These are phyloP conservation scores for Enteromius anoplus DNA, from an alignment of 2,797 vertebrate species.

Conservation along the genomic window DNA sequence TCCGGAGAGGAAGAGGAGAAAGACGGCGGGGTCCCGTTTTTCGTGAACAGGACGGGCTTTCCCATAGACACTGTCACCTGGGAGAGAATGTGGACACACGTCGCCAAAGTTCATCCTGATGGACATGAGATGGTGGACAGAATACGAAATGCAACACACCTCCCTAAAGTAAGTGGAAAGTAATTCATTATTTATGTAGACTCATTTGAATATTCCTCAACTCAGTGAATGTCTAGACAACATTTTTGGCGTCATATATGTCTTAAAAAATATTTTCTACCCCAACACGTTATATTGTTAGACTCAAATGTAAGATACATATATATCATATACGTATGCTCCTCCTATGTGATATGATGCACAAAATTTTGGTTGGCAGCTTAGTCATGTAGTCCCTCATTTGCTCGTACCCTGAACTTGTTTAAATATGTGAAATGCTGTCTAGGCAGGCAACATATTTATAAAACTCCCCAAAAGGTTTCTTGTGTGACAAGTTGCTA, in stretches of 20 bases:
- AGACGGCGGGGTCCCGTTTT: slow-evolving; percentile 89
- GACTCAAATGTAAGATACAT: no score
- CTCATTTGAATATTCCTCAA: neutral
- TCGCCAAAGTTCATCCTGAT: slow-evolving; percentile 88
- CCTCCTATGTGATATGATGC: neutral
- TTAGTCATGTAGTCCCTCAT: neutral
- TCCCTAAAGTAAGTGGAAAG: slow-evolving; percentile 84
- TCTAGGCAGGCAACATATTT: neutral
- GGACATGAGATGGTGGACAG: slow-evolving; percentile 88
- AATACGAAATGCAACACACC: slow-evolving; percentile 84
- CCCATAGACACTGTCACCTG: slow-evolving; percentile 91
- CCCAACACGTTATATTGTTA: neutral
- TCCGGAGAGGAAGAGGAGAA: slow-evolving; percentile 87
- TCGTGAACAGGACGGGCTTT: slow-evolving; percentile 92
- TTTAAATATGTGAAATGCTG: neutral
- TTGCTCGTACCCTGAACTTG: neutral
- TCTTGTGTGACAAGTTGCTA: neutral
- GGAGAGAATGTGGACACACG: slow-evolving; percentile 95
- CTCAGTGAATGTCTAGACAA: no score
- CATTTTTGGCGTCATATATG: neutral
- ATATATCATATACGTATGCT: neutral
- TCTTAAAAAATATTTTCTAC: neutral
- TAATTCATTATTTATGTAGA: neutral
- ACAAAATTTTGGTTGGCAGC: neutral
- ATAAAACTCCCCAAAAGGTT: neutral